These are phyloP conservation scores for Chironomus riparius DNA, from an alignment of 2,888 invertebrate species.

Conservation along the genomic window DNA sequence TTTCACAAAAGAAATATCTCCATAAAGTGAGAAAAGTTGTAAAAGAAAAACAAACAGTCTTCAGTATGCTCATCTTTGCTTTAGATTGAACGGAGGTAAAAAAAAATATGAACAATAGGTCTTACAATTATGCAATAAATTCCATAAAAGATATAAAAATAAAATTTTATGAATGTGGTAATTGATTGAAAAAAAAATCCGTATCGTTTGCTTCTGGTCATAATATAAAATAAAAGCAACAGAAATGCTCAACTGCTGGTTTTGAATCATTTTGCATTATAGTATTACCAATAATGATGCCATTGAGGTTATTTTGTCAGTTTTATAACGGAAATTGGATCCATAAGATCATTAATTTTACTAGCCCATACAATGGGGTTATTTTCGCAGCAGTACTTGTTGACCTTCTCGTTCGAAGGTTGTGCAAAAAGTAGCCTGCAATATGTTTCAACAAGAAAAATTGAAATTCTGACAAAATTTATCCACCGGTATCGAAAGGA, in stretches of 20 bases:
- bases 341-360: too few species aligned
- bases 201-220: constrained; percentile 11
- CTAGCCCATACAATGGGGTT: too few species aligned
- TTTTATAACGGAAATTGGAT: too few species aligned
- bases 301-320: too few species aligned
- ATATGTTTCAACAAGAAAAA: too few species aligned
- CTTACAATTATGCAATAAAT: constrained; percentile 13
- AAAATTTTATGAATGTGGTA: constrained; percentile 11
- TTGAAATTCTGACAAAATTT: not conserved
- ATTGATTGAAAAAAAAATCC: constrained; percentile 3
- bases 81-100: not conserved
- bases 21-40: too few species aligned
- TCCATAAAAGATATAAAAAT: not conserved
- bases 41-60: too few species aligned
- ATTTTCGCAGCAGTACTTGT: too few species aligned
- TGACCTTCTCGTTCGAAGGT: too few species aligned
- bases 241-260: not conserved
- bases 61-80: not conserved
- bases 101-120: not conserved
- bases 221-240: not conserved
- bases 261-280: not conserved
- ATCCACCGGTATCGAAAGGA: not conserved
- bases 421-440: too few species aligned
- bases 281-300: too few species aligned
- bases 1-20: too few species aligned